Evolutionary conservation across 2,888 invertebrate species (phyloP).

Genomic region (Agriotes lineatus): DNA sequence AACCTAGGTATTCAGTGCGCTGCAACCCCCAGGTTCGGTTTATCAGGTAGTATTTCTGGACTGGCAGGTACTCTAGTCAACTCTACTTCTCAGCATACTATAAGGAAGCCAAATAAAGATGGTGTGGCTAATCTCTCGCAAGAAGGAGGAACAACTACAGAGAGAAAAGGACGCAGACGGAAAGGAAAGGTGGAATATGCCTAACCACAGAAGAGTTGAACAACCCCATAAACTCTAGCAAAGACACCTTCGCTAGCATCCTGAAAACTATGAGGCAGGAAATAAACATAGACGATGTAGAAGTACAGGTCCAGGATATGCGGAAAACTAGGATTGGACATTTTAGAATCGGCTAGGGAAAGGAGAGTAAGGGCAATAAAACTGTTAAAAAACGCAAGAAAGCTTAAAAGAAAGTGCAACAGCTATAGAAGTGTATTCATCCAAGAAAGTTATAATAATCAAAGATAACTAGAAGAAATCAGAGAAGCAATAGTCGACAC

Average conservation of each 20-base stretch:
- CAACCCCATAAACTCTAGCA: neutral
- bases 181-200: neutral
- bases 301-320: neutral
- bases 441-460: neutral
- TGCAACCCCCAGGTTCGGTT: too few species aligned
- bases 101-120: neutral
- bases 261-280: neutral
- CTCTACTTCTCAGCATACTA: too few species aligned
- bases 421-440: neutral
- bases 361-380: neutral
- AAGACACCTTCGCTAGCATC: neutral
- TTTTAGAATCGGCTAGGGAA: neutral
- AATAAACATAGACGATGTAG: neutral
- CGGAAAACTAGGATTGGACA: neutral
- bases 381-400: neutral
- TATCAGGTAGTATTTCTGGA: too few species aligned
- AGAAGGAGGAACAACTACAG: neutral
- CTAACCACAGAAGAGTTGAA: neutral
- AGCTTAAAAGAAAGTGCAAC: neutral
- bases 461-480: neutral
- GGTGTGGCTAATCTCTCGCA: neutral
- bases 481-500: neutral
- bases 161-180: neutral
- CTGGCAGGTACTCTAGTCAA: too few species aligned
- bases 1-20: too few species aligned